Evolutionary conservation across 2,113 vertebrate genomes (phyloP).

Genomic region (Tylochromis polylepis): DNA sequence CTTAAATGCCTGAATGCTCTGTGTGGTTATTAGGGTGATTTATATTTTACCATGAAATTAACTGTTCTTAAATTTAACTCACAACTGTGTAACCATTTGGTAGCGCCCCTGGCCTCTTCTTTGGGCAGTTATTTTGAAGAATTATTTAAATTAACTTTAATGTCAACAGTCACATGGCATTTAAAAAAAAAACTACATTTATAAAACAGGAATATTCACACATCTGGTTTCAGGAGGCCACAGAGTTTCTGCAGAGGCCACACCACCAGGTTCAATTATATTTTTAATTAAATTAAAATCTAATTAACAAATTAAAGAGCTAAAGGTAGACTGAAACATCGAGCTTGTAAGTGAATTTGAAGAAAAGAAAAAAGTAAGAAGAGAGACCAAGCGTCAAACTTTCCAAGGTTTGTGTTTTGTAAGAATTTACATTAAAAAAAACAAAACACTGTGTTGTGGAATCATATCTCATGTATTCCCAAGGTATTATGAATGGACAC

Average conservation of each 20-base stretch:
- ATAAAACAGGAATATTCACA: not conserved
- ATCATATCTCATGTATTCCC: not conserved
- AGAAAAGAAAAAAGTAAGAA: not conserved
- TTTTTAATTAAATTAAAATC: too few species aligned
- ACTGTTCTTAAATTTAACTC: not conserved
- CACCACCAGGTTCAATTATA: not conserved
- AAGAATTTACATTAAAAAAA: not conserved
- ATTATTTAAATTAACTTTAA: not conserved
- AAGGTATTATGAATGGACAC: not conserved
- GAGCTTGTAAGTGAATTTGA: fast-evolving
- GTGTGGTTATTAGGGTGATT: not conserved
- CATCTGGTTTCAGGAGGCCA: not conserved
- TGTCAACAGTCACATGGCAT: not conserved
- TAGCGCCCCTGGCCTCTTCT: not conserved
- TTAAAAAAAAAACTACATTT: not conserved
- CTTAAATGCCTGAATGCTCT: not conserved
- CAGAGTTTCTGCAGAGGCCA: not conserved
- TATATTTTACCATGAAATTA: fast-evolving
- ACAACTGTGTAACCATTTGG: not conserved
- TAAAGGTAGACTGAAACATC: not conserved
- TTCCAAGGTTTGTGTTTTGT: not conserved
- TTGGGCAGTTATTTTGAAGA: not conserved
- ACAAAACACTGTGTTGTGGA: not conserved
- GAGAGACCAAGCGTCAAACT: not conserved
- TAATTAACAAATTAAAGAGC: too few species aligned